phyloP scores from a whole-genome alignment of 2,888 invertebrate species.

The Sisyra nigra region DNA sequence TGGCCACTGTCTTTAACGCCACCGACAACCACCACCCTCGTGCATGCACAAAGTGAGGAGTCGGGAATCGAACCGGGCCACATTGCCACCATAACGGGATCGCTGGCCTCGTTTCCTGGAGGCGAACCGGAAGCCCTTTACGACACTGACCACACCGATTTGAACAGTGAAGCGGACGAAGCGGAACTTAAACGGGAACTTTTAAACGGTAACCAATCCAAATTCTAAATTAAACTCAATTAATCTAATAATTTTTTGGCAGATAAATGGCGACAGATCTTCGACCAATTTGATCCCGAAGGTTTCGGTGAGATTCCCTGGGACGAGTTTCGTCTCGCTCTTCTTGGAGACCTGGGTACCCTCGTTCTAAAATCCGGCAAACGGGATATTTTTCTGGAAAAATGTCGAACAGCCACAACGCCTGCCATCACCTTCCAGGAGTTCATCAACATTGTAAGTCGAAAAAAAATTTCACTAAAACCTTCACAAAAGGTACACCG shows the following conservation, averaged over 20 bases:
- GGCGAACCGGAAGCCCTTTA: constrained; percentile 42
- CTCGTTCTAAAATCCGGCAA: constrained; percentile 19
- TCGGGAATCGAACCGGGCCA: constrained; percentile 48
- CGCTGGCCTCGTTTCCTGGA: constrained; percentile 35
- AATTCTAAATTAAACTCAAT: not conserved
- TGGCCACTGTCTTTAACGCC: constrained; percentile 29
- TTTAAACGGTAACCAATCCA: constrained; percentile 39
- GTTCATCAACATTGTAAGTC: constrained; percentile 84
- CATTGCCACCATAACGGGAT: constrained; percentile 57
- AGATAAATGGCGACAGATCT: constrained; percentile 78
- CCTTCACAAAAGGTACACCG: too few species aligned
- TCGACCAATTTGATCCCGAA: constrained; percentile 74
- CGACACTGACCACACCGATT: constrained; percentile 66
- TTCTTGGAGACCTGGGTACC: constrained; percentile 30
- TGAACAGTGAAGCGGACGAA: constrained; percentile 66
- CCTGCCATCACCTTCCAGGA: constrained; percentile 83
- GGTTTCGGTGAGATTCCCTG: constrained; percentile 87
- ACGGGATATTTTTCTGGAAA: constrained; percentile 45
- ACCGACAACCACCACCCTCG: constrained; percentile 21
- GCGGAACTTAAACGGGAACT: constrained; percentile 59
- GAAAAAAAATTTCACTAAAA: too few species aligned
- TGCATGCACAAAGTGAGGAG: constrained; percentile 31
- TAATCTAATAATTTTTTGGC: constrained; percentile 25
- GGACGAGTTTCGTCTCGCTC: constrained; percentile 63
- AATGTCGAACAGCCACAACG: constrained; percentile 49